phyloP scores from a whole-genome alignment of 2,888 invertebrate species.

The Campoletis raptor region DNA sequence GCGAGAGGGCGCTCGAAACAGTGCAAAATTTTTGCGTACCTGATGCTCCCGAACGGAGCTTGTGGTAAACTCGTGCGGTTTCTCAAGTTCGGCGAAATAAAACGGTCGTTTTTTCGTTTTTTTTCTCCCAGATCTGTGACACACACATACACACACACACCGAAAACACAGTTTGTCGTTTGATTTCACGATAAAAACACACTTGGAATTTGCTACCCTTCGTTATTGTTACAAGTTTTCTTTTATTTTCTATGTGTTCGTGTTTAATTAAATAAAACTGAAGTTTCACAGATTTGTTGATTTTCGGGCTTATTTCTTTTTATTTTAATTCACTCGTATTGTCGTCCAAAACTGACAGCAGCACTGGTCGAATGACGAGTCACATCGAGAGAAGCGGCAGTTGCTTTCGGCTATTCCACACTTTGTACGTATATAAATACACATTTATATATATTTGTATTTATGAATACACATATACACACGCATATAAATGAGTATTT shows the following conservation, averaged over 20 bases:
- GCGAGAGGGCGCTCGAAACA: background rate
- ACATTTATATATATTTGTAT: slow-evolving; percentile 28
- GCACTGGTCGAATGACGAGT: slow-evolving; percentile 60
- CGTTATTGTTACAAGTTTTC: background rate
- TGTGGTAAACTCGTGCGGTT: slow-evolving; percentile 58
- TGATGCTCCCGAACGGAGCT: slow-evolving; percentile 79
- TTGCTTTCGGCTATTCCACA: slow-evolving; percentile 41
- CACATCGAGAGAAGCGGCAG: slow-evolving; percentile 62
- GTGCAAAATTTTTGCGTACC: slow-evolving; percentile 71
- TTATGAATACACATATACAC: background rate
- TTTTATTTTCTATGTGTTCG: slow-evolving; percentile 7
- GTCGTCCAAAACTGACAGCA: slow-evolving; percentile 67
- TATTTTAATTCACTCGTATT: slow-evolving; percentile 39
- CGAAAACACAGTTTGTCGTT: slow-evolving; percentile 24
- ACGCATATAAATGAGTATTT: slow-evolving; percentile 3
- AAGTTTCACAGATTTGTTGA: background rate
- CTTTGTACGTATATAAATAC: slow-evolving; percentile 7
- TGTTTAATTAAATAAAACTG: background rate
- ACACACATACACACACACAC: slow-evolving; percentile 26
- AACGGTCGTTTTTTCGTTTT: slow-evolving; percentile 26
- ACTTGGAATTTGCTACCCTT: background rate
- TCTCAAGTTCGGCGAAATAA: slow-evolving; percentile 1
- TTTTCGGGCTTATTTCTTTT: background rate
- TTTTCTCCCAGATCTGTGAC: background rate
- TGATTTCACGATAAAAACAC: slow-evolving; percentile 12